phyloP scores from a whole-genome alignment of 2,888 invertebrate species.

The Hedya salicella region DNA sequence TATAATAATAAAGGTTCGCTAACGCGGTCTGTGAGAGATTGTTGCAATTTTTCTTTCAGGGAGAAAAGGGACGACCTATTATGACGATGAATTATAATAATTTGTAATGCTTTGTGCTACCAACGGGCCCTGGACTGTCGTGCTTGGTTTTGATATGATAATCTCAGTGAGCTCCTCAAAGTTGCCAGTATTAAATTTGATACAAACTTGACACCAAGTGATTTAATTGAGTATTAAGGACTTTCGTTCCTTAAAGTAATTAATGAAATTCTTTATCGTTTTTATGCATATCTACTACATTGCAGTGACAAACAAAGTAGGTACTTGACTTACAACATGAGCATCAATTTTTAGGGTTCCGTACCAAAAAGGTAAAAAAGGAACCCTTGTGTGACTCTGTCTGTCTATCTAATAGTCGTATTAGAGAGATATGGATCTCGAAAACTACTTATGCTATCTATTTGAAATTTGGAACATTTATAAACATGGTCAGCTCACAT shows the following conservation, averaged over 20 bases:
- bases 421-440: too few relatives aligned
- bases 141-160: slow-evolving; percentile 42
- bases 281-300: too few relatives aligned
- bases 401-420: too few relatives aligned
- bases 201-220: slow-evolving; percentile 3
- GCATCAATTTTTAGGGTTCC: too few relatives aligned
- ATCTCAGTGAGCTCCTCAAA: slow-evolving; percentile 30
- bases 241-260: background rate
- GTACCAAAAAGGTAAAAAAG: too few relatives aligned
- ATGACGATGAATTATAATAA: slow-evolving; percentile 62
- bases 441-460: too few relatives aligned
- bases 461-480: too few relatives aligned
- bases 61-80: slow-evolving; percentile 57
- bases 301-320: too few relatives aligned
- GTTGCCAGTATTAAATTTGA: slow-evolving; percentile 22
- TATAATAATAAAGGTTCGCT: slow-evolving; percentile 55
- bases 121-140: slow-evolving; percentile 37
- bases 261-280: background rate
- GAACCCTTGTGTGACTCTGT: too few relatives aligned
- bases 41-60: slow-evolving; percentile 59
- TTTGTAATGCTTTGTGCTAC: slow-evolving; percentile 64
- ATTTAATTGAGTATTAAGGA: background rate
- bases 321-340: too few relatives aligned
- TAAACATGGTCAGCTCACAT: too few relatives aligned
- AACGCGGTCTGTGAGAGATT: slow-evolving; percentile 58